Conservation (phyloP, 2,797 vertebrate species). For the Pteronotus mesoamericanus region DNA sequence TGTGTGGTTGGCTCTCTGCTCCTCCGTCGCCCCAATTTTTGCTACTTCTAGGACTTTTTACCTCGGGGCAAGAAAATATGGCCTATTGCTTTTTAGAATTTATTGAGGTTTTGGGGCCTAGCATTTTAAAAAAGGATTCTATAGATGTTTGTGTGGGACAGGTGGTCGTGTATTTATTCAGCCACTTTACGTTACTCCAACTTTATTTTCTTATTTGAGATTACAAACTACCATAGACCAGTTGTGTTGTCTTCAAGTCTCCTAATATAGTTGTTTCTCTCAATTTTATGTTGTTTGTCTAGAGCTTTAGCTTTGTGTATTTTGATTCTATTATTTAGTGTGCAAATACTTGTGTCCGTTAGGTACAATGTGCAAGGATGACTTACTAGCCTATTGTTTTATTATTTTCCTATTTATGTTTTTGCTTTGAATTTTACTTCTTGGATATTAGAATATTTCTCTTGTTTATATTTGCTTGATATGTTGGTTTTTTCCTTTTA, state of each 20-base stretch:
- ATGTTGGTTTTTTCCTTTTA: neutral
- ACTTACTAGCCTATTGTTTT: neutral
- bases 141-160: neutral
- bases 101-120: slow-evolving; percentile 8
- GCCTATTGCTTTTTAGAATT: slow-evolving; percentile 14
- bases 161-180: neutral
- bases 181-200: neutral
- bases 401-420: neutral
- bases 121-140: neutral
- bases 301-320: neutral
- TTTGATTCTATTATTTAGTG: neutral
- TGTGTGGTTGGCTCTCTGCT: neutral
- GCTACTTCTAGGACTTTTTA: slow-evolving; percentile 6
- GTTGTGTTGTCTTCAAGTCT: slow-evolving; percentile 13
- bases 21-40: neutral
- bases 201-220: neutral
- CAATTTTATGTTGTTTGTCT: neutral
- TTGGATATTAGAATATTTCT: slow-evolving; percentile 22
- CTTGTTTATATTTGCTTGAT: slow-evolving; percentile 22
- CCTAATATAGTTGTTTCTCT: neutral
- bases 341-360: neutral
- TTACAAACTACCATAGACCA: neutral
- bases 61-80: neutral
- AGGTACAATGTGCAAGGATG: neutral
- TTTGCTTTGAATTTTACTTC: slow-evolving; percentile 19